These are phyloP conservation scores for Drosophila pallidifrons DNA, from an alignment of 1,140 invertebrate species.

Conservation along the genomic window DNA sequence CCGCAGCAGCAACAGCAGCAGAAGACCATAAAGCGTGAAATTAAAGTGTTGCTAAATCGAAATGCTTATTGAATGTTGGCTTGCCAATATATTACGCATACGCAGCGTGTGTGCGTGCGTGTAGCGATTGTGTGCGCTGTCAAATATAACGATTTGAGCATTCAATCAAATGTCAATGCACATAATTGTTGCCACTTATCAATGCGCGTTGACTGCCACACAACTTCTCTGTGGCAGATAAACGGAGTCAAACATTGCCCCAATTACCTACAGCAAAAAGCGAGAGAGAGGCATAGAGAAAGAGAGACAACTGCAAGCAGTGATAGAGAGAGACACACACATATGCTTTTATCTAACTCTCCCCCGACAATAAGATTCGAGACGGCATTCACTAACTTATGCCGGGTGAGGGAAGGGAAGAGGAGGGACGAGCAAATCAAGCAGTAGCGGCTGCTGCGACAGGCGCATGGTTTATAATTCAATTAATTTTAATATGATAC, in stretches of 20 bases:
- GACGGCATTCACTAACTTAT: slow-evolving; percentile 21
- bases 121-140: slow-evolving; percentile 4
- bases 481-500: slow-evolving; percentile 78
- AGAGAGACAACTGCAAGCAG: neutral
- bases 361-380: slow-evolving; percentile 12
- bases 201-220: neutral
- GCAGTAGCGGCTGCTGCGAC: slow-evolving; percentile 22
- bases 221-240: slow-evolving; percentile 26
- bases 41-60: neutral
- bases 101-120: slow-evolving; percentile 27
- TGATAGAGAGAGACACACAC: neutral
- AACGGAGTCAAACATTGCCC: slow-evolving; percentile 61
- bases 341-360: slow-evolving; percentile 38
- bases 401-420: neutral
- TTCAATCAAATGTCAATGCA: slow-evolving; percentile 37
- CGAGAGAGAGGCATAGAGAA: neutral
- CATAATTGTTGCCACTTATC: slow-evolving; percentile 39
- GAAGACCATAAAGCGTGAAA: slow-evolving; percentile 3
- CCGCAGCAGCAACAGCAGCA: no score
- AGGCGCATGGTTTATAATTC: slow-evolving; percentile 65
- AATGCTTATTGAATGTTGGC: neutral
- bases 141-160: slow-evolving; percentile 22
- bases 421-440: neutral
- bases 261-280: slow-evolving; percentile 51
- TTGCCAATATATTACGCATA: slow-evolving; percentile 34